Evolutionary conservation across 2,113 vertebrate genomes (phyloP), one percentile per base, ranked within the genome.

Genomic region (Indicator indicator): DNA sequence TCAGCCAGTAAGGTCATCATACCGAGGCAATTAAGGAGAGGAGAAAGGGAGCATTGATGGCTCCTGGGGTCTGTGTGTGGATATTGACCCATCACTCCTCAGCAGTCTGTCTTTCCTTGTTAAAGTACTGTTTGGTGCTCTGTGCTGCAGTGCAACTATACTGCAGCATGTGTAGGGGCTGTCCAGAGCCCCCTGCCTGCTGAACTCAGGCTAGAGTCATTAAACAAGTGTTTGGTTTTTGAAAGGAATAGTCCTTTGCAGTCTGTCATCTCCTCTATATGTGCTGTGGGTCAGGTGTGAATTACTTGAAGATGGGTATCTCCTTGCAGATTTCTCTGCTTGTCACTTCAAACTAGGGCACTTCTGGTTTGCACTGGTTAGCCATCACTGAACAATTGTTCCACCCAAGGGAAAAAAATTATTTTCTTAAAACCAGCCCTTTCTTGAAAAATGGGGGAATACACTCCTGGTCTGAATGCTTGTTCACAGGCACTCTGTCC

Each of bases 21-120:
- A 36, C 21, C 5, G 16, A 83, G 46, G 56, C 52, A 85, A 20
- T 88, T 73, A 72, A 75, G 5, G 33, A 67, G 30, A 73, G 54
- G 18, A 42, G 83, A 72, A 79, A 21, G 55, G 26, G 38, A 50
- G 16, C 0, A 0, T 4, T 32, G 59, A 16, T 68, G 60, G 42
- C 13, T 26, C 62, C 70, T 50, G 19, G 50, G 55, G 19, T 69
- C 27, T 42, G 36, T 33, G 19, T 0, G 10, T 60, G 54, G 33
- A 11, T 50, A 19, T 17, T 70, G 70, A 78, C 26, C n/a, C 0
- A 0, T 54, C 54, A 24, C 46, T 26, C 64, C n/a, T 7, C 59
- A 2, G 2, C 56, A 42, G 38, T 28, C 55, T n/a, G 8, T 75
- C 58, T 40, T 76, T 28, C 59, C 86, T 94, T 32, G 1, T 71